These are phyloP conservation scores for Cavia aperea DNA, from an alignment of 2,113 vertebrate species.

Conservation along the genomic window DNA sequence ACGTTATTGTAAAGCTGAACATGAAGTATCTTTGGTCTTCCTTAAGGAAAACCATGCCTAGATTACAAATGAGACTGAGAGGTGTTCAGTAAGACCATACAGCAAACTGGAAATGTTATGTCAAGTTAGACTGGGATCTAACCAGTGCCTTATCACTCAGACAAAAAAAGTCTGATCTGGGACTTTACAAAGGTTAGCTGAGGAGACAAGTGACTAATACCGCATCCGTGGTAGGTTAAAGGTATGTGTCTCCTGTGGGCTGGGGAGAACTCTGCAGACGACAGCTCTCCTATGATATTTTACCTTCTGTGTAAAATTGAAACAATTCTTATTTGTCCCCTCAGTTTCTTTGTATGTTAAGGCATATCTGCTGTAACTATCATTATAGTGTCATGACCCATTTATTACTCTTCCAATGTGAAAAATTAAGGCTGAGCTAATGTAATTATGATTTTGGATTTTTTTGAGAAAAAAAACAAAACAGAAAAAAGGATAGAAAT, in stretches of 20 bases:
- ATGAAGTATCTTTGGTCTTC: not conserved
- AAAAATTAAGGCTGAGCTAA: not conserved
- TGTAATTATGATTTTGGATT: not conserved
- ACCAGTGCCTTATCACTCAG: not conserved
- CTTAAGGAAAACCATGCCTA: not conserved
- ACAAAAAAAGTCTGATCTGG: not conserved
- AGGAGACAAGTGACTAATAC: accelerated
- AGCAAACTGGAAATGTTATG: not conserved
- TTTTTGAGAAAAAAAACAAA: too few relatives aligned
- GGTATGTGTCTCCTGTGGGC: not conserved
- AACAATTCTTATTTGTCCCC: not conserved
- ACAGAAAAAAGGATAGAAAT: too few relatives aligned
- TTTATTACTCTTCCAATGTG: not conserved
- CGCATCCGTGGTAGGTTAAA: not conserved
- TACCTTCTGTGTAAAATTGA: not conserved
- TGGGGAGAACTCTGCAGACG: not conserved
- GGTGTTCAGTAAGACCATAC: not conserved
- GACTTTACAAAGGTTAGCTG: accelerated
- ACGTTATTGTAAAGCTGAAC: not conserved
- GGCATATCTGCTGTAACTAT: not conserved
- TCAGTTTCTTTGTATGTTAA: not conserved
- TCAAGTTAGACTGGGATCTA: too few relatives aligned
- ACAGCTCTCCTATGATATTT: not conserved
- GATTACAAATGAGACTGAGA: not conserved
- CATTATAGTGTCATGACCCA: not conserved